Conservation (phyloP, 2,888 invertebrate genomes). For the Erebia aethiops region DNA sequence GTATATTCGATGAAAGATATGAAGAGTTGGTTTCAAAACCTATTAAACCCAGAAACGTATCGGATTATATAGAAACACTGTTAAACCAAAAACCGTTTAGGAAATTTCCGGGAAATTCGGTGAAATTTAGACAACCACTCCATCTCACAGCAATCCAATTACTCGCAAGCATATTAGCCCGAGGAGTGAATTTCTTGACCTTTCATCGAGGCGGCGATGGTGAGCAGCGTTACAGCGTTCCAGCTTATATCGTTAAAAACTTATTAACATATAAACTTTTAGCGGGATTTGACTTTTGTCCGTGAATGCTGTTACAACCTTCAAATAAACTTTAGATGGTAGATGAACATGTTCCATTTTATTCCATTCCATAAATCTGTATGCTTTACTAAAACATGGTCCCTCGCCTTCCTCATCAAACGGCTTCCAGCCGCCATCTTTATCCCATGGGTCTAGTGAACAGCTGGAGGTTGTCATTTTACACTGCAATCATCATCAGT, state of each 20-base stretch:
- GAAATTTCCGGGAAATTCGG: conserved; percentile 29
- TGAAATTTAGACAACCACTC: conserved; percentile 27
- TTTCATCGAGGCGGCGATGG: conserved; percentile 33
- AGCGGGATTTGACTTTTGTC: conserved; percentile 8
- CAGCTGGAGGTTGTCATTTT: too few species aligned
- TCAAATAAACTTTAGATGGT: too few species aligned
- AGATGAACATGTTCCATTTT: too few species aligned
- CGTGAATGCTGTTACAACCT: neutral
- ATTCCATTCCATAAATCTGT: too few species aligned
- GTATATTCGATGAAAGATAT: too few species aligned
- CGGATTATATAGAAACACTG: neutral
- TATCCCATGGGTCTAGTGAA: too few species aligned
- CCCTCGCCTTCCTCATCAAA: too few species aligned
- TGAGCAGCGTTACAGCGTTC: conserved; percentile 24
- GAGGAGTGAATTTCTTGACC: conserved; percentile 44
- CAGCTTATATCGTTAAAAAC: conserved; percentile 26
- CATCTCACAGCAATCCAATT: conserved; percentile 40
- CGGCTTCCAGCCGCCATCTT: too few species aligned
- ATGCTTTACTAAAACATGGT: too few species aligned
- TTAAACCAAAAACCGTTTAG: conserved; percentile 15
- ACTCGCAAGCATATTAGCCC: conserved; percentile 41
- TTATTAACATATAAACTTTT: conserved; percentile 4
- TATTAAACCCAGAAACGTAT: neutral
- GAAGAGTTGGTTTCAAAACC: neutral
- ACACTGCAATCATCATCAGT: too few species aligned